These are phyloP conservation scores for Bryconaethiops microstoma DNA, from an alignment of 2,797 vertebrate genomes.

Conservation along the genomic window DNA sequence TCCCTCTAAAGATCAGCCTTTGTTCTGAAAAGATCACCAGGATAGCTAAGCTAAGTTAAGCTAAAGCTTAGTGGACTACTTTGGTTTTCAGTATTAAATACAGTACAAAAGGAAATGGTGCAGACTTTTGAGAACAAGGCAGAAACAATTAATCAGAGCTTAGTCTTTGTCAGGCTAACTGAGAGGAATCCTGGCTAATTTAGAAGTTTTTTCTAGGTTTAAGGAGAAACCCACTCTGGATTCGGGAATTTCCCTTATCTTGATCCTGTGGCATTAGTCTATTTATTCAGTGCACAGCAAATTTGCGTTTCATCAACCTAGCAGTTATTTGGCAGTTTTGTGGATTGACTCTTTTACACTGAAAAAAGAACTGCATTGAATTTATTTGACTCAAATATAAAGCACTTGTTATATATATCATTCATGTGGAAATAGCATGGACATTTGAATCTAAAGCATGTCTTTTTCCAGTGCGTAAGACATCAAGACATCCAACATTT, in stretches of 20 bases:
- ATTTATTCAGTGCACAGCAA: conserved; percentile 2
- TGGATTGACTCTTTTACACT: conserved; percentile 11
- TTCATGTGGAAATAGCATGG: no score
- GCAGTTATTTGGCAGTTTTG: conserved; percentile 11
- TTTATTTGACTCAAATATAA: neutral
- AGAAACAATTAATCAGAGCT: neutral
- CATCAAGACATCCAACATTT: no score
- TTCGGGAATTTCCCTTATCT: conserved; percentile 3
- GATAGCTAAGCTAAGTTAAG: neutral
- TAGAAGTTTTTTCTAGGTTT: neutral
- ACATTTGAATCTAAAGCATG: no score
- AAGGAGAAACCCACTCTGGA: neutral
- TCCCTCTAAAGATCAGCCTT: neutral
- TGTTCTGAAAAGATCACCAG: conserved; percentile 9
- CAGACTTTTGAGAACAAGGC: conserved; percentile 8
- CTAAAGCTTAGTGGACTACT: neutral
- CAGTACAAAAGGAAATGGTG: conserved; percentile 13
- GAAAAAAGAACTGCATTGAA: neutral
- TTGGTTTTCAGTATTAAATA: conserved; percentile 6
- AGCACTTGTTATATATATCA: no score
- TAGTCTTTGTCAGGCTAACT: neutral
- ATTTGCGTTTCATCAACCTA: conserved; percentile 10
- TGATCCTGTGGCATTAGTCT: conserved; percentile 24
- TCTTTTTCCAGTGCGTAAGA: neutral
- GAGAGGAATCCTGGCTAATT: neutral